A percentile compares a stretch with the other conserved stretches of the same genome.
Conservation (phyloP, 1,140 invertebrate species). For the Ladona fulva region DNA sequence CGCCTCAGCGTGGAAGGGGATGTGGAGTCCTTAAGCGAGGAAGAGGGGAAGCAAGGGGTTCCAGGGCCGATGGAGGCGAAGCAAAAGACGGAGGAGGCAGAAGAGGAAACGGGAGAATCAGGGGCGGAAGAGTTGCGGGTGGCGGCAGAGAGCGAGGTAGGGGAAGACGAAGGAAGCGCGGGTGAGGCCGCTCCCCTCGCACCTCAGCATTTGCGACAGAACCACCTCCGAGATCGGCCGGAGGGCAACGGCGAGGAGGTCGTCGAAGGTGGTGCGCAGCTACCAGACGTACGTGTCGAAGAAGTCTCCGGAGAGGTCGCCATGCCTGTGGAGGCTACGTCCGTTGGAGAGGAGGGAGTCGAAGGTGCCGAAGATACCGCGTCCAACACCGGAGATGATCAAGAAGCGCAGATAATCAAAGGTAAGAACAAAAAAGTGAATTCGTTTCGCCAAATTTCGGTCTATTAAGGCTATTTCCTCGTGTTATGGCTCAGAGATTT, state of each 20-base stretch:
- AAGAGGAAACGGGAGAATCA: neutral
- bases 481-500: no score
- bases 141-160: neutral
- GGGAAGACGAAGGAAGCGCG: neutral
- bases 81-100: neutral
- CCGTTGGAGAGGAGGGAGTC: neutral
- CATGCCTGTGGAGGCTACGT: neutral
- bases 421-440: neutral
- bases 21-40: neutral
- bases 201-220: neutral
- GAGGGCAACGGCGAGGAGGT: neutral
- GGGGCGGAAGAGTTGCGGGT: neutral
- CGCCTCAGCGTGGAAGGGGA: neutral
- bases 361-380: neutral
- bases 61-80: neutral
- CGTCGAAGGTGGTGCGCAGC: neutral
- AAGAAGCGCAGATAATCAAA: neutral
- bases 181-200: neutral
- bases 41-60: neutral
- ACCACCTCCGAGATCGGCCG: neutral
- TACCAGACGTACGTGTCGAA: neutral
- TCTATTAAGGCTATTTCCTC: no score
- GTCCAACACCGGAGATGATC: neutral
- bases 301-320: neutral
- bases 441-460: no score